Evolutionary conservation across 2,888 invertebrate genomes (phyloP), one percentile per base, ranked within the genome.

Genomic region (Acleris laterana): DNA sequence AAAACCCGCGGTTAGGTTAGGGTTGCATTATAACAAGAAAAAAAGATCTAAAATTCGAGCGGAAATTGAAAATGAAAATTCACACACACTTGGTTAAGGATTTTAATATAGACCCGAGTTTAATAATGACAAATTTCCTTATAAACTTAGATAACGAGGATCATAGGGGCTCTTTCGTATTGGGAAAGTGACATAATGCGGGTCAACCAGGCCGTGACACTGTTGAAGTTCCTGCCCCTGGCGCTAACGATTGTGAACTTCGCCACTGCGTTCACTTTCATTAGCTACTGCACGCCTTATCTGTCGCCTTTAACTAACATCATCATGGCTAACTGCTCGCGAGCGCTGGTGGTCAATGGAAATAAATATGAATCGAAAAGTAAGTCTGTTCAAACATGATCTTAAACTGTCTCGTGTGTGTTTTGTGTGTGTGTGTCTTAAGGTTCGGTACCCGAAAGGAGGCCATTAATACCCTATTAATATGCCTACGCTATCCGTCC

Each of bases 181-280:
- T 90, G 86, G 86, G 90, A 90, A 69, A 76, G 82, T 38, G 82
- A 92, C 68, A 90, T 93, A 76, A 88, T 92, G 87, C 78, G 80
- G 53, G 80, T 85, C 55, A 91, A 84, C 71, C 82, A 87, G 51
- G 80, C 82, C 1, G 82, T 89, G 3, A 84, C 87, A 1, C 74
- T 93, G 13, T 59, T 90, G 16, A 91, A 91, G 78, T 91, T 86
- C 68, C 72, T 93, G 16, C 92, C 92, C 1, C 72, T 89, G 53
- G 88, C 88, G 0, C 20, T 90, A 17, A 84, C 89, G 0, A 72
- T 90, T 19, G 86, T 89, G 11, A 93, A 92, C 73, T 76, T 87
- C n/a, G 83, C 84, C 0, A 81, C 91, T 0, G 82, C 91, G 0
- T 79, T 87, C n/a, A 77, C 89, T 4, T 90, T 89, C 63, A 74